Conservation (phyloP, 2,797 vertebrate species). For the Microhierax caerulescens region DNA sequence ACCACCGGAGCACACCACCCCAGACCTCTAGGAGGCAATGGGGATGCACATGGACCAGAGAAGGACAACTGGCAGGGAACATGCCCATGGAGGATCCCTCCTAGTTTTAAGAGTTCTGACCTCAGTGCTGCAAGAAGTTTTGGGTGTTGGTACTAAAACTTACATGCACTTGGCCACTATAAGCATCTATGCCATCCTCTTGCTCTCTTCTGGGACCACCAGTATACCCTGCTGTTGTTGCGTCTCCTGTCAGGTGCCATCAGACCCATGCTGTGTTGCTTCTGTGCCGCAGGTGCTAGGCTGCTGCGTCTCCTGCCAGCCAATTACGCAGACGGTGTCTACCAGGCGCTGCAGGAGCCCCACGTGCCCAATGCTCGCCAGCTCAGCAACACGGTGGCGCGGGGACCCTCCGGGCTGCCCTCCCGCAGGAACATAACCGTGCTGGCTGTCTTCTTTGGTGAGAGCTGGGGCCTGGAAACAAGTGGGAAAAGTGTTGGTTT, state of each 20-base stretch:
- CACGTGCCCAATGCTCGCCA: conserved; percentile 84
- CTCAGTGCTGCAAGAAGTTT: neutral
- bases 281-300: conserved; percentile 75
- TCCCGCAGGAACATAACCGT: conserved; percentile 85
- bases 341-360: conserved; percentile 81
- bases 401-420: conserved; percentile 78
- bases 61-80: neutral
- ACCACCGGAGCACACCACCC: neutral
- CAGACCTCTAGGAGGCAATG: neutral
- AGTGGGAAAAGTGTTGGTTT: neutral
- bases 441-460: conserved; percentile 91
- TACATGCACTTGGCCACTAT: accelerated
- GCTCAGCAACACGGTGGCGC: conserved; percentile 73
- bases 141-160: neutral
- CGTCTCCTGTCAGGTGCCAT: accelerated
- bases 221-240: accelerated
- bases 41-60: neutral
- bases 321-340: conserved; percentile 87
- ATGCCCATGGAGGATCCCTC: neutral
- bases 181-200: neutral
- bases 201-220: neutral
- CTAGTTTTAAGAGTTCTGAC: neutral
- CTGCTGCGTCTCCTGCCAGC: conserved; percentile 86
- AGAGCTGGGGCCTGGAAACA: neutral
- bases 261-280: accelerated